Percentiles rank a stretch among this genome's conserved stretches.
phyloP scores from a whole-genome alignment of 2,113 vertebrate species.

The Calonectris borealis region DNA sequence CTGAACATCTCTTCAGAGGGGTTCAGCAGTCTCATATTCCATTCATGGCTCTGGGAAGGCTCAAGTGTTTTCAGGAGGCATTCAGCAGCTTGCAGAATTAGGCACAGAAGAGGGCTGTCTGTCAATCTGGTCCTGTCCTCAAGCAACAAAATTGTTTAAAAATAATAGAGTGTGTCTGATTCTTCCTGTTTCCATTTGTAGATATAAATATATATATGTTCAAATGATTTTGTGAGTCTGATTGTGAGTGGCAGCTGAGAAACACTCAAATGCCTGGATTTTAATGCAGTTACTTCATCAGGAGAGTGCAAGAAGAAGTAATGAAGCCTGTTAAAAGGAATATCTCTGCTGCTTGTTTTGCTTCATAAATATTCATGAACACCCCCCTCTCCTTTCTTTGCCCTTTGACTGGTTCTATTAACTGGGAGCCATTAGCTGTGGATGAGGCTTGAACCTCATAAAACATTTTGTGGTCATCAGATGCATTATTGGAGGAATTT shows the following conservation, averaged over 20 bases:
- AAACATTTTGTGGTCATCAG: slow-evolving; percentile 58
- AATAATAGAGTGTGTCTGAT: neutral
- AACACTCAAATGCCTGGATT: slow-evolving; percentile 23
- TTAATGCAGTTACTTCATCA: slow-evolving; percentile 41
- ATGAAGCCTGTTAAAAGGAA: slow-evolving; percentile 40
- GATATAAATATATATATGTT: neutral
- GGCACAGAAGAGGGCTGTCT: neutral
- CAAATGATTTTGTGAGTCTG: slow-evolving; percentile 52
- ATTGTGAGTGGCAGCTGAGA: slow-evolving; percentile 49
- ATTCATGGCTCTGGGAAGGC: neutral
- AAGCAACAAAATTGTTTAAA: neutral
- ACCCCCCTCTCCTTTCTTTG: slow-evolving; percentile 26
- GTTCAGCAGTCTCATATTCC: neutral
- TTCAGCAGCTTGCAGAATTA: neutral
- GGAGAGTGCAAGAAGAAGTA: slow-evolving; percentile 25
- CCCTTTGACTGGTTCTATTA: slow-evolving; percentile 68
- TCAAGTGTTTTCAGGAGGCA: neutral
- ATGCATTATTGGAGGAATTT: slow-evolving; percentile 49
- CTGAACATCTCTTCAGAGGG: neutral
- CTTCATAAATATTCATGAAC: slow-evolving; percentile 62
- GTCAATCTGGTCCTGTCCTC: neutral
- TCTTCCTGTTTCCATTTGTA: neutral
- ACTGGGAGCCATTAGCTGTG: slow-evolving; percentile 61
- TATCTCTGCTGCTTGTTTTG: slow-evolving; percentile 38
- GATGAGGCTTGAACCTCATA: slow-evolving; percentile 56